These are phyloP conservation scores for Bovichtus diacanthus DNA, from an alignment of 2,797 vertebrate genomes.

Conservation along the genomic window DNA sequence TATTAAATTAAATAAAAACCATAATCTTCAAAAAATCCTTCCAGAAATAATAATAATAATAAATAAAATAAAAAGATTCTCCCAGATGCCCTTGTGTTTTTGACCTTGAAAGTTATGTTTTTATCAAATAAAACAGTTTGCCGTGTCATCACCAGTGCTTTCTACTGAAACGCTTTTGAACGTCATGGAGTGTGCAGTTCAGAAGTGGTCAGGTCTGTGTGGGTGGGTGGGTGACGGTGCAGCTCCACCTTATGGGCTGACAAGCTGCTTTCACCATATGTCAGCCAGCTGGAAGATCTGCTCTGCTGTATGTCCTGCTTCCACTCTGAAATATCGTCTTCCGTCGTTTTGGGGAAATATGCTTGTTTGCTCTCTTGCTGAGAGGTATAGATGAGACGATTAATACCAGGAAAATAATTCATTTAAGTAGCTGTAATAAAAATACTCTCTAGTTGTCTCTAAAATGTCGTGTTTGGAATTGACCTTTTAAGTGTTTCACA, in stretches of 20 bases:
- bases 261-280: constrained; percentile 4
- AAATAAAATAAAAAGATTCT: background rate
- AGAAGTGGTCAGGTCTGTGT: constrained; percentile 2
- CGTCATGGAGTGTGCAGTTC: background rate
- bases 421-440: too few relatives aligned
- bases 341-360: background rate
- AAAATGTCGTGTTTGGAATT: too few relatives aligned
- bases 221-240: background rate
- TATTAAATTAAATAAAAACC: too few relatives aligned
- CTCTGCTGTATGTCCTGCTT: constrained; percentile 8
- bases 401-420: too few relatives aligned
- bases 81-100: constrained; percentile 9
- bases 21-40: constrained; percentile 24
- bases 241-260: background rate
- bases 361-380: background rate
- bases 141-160: background rate
- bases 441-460: too few relatives aligned
- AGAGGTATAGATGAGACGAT: background rate
- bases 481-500: too few relatives aligned
- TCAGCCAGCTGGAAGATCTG: constrained; percentile 10
- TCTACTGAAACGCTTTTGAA: background rate
- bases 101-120: background rate
- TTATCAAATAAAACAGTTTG: background rate
- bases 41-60: constrained; percentile 41
- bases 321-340: constrained; percentile 15